Percentiles rank a stretch among this genome's conserved stretches.
Conservation (phyloP, 2,888 invertebrate genomes). For the Calameuta filiformis region DNA sequence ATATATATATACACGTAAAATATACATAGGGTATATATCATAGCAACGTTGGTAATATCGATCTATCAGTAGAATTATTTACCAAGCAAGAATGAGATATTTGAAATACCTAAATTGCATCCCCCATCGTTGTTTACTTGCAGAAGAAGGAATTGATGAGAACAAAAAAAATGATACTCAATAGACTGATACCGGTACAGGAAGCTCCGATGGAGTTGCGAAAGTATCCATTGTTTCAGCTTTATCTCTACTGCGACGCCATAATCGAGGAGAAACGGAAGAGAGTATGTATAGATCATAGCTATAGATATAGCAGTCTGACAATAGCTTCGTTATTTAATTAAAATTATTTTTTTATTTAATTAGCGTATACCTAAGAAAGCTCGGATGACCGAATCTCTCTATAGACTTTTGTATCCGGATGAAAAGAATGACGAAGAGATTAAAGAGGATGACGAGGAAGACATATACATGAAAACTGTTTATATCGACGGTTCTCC, state of each 20-base stretch:
- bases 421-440: constrained; percentile 26
- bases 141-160: constrained; percentile 76
- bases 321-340: not conserved
- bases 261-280: constrained; percentile 45
- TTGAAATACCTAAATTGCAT: not conserved
- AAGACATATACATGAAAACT: constrained; percentile 43
- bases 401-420: constrained; percentile 48
- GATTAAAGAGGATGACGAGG: constrained; percentile 26
- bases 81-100: not conserved
- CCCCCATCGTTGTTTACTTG: constrained; percentile 22
- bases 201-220: constrained; percentile 76
- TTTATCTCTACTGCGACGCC: constrained; percentile 53
- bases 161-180: constrained; percentile 75
- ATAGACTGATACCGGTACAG: constrained; percentile 75
- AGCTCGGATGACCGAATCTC: constrained; percentile 37
- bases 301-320: not conserved
- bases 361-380: constrained; percentile 36
- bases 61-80: not conserved
- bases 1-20: not conserved
- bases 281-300: constrained; percentile 36
- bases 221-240: constrained; percentile 74
- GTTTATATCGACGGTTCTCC: constrained; percentile 35
- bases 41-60: not conserved
- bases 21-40: not conserved
- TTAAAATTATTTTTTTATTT: not conserved